phyloP scores from a whole-genome alignment of 2,113 vertebrate species.

The Indicator maculatus region DNA sequence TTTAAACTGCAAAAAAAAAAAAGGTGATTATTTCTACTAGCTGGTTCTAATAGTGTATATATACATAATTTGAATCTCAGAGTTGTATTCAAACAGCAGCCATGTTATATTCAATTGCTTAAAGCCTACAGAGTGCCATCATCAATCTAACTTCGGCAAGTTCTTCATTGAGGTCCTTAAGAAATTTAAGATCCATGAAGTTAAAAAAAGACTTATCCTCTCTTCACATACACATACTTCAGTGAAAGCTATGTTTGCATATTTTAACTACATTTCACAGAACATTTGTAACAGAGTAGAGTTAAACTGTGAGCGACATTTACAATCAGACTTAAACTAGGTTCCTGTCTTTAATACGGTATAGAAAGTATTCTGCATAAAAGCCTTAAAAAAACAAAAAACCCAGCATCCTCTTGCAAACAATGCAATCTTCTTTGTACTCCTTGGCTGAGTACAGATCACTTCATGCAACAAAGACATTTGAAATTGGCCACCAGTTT shows the following conservation, averaged over 20 bases:
- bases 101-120: slow-evolving; percentile 50
- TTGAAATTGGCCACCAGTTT: not conserved
- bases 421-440: not conserved
- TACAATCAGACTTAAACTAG: not conserved
- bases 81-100: slow-evolving; percentile 17
- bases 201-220: not conserved
- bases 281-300: not conserved
- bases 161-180: slow-evolving; percentile 26
- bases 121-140: slow-evolving; percentile 16
- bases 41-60: slow-evolving; percentile 15
- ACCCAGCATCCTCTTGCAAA: not conserved
- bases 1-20: not conserved
- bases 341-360: not conserved
- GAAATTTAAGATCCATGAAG: slow-evolving; percentile 28
- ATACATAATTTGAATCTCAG: slow-evolving; percentile 42
- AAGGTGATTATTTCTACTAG: not conserved
- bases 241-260: not conserved
- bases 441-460: not conserved
- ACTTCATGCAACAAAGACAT: not conserved
- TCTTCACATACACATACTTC: not conserved
- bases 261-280: not conserved
- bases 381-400: not conserved
- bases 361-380: not conserved
- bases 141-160: slow-evolving; percentile 25
- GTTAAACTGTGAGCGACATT: not conserved